Evolutionary conservation across 2,888 invertebrate species (phyloP).

Genomic region (Chironomus riparius): DNA sequence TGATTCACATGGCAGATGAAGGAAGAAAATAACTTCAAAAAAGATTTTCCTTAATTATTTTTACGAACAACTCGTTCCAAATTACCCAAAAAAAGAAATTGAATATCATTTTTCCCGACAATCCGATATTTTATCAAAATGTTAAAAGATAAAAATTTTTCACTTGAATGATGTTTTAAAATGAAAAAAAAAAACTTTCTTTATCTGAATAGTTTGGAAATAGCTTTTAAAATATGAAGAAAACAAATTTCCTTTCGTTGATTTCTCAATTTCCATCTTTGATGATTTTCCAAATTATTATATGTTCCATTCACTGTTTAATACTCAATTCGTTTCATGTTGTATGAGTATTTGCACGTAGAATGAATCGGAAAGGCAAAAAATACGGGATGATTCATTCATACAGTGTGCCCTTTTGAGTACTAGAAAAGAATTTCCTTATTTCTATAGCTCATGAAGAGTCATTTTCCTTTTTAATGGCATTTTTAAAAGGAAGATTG

Average conservation of each 20-base stretch:
- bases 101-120: background rate
- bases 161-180: background rate
- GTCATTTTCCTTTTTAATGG: background rate
- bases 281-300: background rate
- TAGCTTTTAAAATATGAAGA: background rate
- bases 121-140: background rate
- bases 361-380: background rate
- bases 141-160: background rate
- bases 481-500: background rate
- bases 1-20: no score
- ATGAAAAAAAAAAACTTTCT: background rate
- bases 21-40: no score
- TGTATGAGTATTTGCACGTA: background rate
- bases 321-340: background rate
- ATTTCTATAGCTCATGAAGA: background rate
- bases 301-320: background rate
- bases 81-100: background rate
- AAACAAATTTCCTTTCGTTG: conserved; percentile 19
- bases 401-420: no score
- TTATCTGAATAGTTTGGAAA: background rate
- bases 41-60: no score
- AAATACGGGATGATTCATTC: background rate
- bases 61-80: no score
- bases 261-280: conserved; percentile 19
- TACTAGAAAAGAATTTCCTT: background rate